phyloP scores from a whole-genome alignment of 2,888 invertebrate species.

The Argyresthia goedartella region DNA sequence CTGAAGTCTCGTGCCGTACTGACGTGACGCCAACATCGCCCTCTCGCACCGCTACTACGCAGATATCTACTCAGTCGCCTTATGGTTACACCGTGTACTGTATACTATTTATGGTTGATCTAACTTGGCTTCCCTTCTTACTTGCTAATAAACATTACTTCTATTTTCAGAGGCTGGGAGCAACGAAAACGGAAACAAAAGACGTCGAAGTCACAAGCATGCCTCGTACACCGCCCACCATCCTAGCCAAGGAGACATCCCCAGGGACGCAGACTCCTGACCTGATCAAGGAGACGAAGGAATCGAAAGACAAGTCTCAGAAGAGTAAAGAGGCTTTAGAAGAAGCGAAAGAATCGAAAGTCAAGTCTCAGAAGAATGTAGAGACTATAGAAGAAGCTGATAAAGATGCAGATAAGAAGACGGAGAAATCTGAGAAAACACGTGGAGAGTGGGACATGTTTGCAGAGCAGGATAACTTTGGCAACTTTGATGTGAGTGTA shows the following conservation, averaged over 20 bases:
- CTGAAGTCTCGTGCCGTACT: too few relatives aligned
- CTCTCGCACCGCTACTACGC: too few relatives aligned
- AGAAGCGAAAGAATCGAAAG: not conserved
- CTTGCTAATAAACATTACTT: not conserved
- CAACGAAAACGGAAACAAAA: constrained; percentile 8
- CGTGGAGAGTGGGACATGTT: constrained; percentile 90
- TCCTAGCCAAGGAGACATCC: not conserved
- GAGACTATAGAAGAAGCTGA: not conserved
- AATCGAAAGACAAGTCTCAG: not conserved
- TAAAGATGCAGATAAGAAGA: not conserved
- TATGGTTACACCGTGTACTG: too few relatives aligned
- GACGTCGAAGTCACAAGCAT: constrained; percentile 6
- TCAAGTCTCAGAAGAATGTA: not conserved
- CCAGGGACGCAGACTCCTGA: not conserved
- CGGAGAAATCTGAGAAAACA: constrained; percentile 14
- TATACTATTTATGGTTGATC: too few relatives aligned
- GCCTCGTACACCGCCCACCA: not conserved
- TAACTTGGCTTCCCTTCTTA: too few relatives aligned
- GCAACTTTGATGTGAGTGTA: constrained; percentile 76
- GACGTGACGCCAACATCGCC: too few relatives aligned
- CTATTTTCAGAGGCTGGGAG: constrained; percentile 8
- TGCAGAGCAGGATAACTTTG: constrained; percentile 90
- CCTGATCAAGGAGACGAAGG: not conserved
- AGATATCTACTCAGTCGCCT: too few relatives aligned
- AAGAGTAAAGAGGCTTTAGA: not conserved